phyloP scores from a whole-genome alignment of 2,797 vertebrate genomes.

The Sebastes hopkinsi region DNA sequence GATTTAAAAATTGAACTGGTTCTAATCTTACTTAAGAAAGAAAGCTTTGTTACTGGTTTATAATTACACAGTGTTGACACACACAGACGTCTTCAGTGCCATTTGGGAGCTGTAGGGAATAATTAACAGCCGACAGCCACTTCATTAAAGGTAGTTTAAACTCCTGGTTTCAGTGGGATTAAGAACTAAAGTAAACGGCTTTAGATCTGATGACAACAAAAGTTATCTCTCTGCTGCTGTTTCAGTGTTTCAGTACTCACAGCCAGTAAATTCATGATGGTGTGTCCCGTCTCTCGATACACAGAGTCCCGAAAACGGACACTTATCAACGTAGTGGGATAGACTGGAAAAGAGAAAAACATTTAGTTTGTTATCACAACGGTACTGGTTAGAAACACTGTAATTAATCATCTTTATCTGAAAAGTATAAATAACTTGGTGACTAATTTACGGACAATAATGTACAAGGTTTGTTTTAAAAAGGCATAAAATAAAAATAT shows the following conservation, averaged over 20 bases:
- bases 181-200: neutral
- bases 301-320: conserved; percentile 89
- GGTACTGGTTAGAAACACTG: neutral
- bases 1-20: neutral
- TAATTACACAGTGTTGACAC: neutral
- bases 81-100: neutral
- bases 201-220: neutral
- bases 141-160: neutral
- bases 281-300: conserved; percentile 93
- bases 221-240: neutral
- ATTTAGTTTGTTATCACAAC: neutral
- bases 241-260: conserved; percentile 81
- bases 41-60: neutral
- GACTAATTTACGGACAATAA: neutral
- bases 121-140: neutral
- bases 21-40: neutral
- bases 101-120: neutral
- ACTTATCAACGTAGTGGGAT: conserved; percentile 88
- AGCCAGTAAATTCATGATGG: conserved; percentile 94
- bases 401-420: neutral
- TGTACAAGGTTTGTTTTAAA: too few relatives aligned
- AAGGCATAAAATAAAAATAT: neutral
- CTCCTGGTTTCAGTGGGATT: neutral
- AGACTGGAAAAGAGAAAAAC: conserved; percentile 75
- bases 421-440: neutral